Evolutionary conservation across 2,113 vertebrate species (phyloP), one percentile per base, ranked within the genome.

Genomic region (Eolophus roseicapilla): DNA sequence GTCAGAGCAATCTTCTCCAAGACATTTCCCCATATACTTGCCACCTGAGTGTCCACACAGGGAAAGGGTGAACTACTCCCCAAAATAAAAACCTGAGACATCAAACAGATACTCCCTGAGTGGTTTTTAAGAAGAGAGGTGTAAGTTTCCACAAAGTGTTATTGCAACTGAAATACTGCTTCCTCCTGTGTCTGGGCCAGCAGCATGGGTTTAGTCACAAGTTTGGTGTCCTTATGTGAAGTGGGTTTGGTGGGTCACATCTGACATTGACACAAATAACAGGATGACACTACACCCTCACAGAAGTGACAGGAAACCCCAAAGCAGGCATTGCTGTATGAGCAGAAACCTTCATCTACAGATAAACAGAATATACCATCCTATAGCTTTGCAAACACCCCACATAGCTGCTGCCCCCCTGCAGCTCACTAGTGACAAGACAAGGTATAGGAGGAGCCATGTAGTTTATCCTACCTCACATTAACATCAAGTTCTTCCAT

Each of bases 401-500:
- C 0, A 0, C 1, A 7, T 2, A 6, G 46, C 33, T 49, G 17
- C n/a, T 44, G 39, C 19, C 23, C 80, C 27, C 25, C 13, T 19
- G 35, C 73, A 67, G 29, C 47, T 43, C 73, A 3, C 17, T 28
- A 73, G 47, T 79, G 35, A 78, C 47, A 28, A 33, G 55, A 35
- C 1, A 1, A 1, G 6, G 17, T 24, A 46, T 9, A 52, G 17
- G 67, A 46, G 39, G 37, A 47, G 78, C 33, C 0, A 0, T 5
- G 44, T 16, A 85, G 65, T 23, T 73, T 31, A 68, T 75, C 98
- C 97, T 98, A 99, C 99, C 99, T 99, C 98, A 99, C 98, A 99
- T 98, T 98, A 97, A 98, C 97, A 95, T 98, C 98, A 97, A 98
- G 98, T 98, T 98, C 98, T 97, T 99, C 99, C 99, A 99, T 99